Evolutionary conservation across 2,888 invertebrate species (phyloP).

Genomic region (Ectobius pallidus): DNA sequence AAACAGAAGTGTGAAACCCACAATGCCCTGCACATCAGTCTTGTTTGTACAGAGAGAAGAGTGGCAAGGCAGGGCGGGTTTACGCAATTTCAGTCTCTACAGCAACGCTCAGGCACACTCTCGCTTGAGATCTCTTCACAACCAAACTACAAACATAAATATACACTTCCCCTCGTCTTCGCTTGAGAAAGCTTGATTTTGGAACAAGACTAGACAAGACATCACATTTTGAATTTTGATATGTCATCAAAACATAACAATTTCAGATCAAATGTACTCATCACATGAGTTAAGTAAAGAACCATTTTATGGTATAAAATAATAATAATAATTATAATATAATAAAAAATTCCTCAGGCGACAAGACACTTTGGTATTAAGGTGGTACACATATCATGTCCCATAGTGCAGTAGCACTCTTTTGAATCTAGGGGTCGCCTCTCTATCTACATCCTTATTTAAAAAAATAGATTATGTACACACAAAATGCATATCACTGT

Average conservation of each 20-base stretch:
- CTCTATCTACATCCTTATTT: constrained; percentile 24
- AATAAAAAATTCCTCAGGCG: not conserved
- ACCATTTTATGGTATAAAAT: constrained; percentile 14
- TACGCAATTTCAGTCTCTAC: too few relatives aligned
- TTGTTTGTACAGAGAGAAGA: too few relatives aligned
- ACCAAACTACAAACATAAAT: constrained; percentile 3
- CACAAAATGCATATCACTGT: constrained; percentile 17
- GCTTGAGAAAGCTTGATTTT: constrained; percentile 21
- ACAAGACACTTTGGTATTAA: constrained; percentile 35
- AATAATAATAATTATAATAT: not conserved
- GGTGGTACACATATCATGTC: not conserved
- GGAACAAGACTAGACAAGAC: constrained; percentile 40
- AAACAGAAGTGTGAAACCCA: too few relatives aligned
- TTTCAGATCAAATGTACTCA: not conserved
- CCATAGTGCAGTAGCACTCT: too few relatives aligned
- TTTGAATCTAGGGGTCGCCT: too few relatives aligned
- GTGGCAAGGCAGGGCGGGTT: too few relatives aligned
- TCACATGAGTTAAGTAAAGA: not conserved
- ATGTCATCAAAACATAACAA: constrained; percentile 42
- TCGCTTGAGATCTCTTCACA: constrained; percentile 6
- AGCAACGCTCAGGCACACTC: too few relatives aligned
- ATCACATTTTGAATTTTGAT: constrained; percentile 42
- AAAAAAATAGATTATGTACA: constrained; percentile 34
- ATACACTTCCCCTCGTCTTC: not conserved
- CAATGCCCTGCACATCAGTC: too few relatives aligned